A percentile compares a stretch with the other conserved stretches of the same genome.
phyloP scores from a whole-genome alignment of 2,113 vertebrate species.

The Sporophila hypoxantha region DNA sequence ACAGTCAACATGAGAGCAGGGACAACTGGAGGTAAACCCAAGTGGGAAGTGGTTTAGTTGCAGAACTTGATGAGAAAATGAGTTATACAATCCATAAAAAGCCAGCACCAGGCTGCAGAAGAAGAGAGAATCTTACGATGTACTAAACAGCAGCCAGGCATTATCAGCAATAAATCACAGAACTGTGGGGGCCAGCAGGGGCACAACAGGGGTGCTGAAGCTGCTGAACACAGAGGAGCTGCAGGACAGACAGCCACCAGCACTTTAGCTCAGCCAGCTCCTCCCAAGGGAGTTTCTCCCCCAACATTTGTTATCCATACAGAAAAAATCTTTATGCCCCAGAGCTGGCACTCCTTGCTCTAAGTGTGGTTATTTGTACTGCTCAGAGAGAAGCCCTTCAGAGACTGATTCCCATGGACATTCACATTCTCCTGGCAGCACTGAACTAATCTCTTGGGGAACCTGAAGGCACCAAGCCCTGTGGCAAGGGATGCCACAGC shows the following conservation, averaged over 20 bases:
- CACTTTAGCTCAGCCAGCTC: not conserved
- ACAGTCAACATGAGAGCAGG: not conserved
- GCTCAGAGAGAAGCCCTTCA: not conserved
- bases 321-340: rapidly evolving
- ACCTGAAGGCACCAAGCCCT: not conserved
- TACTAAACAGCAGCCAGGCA: not conserved
- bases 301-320: not conserved
- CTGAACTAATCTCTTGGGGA: not conserved
- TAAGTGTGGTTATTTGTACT: not conserved
- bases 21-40: not conserved
- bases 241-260: not conserved
- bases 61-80: slow-evolving; percentile 6
- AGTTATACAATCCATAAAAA: slow-evolving; percentile 31
- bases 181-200: not conserved
- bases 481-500: not conserved
- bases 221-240: not conserved
- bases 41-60: not conserved
- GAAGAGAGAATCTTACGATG: not conserved
- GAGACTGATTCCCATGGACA: not conserved
- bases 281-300: not conserved
- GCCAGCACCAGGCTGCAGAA: not conserved
- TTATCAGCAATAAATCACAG: not conserved
- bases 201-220: not conserved
- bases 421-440: not conserved
- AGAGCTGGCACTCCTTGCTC: not conserved